These are phyloP conservation scores for Agelastica alni DNA, from an alignment of 2,888 invertebrate genomes.

Conservation along the genomic window DNA sequence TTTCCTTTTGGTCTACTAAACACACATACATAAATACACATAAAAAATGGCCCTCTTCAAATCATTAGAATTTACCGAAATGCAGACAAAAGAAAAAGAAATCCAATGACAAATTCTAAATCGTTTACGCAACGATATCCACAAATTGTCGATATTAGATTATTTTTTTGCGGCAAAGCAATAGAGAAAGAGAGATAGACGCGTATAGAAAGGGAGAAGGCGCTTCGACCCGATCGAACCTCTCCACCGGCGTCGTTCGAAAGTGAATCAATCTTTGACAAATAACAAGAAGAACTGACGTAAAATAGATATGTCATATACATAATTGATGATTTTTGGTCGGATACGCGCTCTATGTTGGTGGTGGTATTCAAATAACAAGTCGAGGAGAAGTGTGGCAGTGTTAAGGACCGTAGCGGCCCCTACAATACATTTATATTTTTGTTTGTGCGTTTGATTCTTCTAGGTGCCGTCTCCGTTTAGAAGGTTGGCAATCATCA, in stretches of 20 bases:
- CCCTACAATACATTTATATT: too few relatives aligned
- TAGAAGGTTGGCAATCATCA: too few relatives aligned
- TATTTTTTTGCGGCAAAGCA: neutral
- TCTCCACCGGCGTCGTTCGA: neutral
- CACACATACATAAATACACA: too few relatives aligned
- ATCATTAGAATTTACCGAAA: too few relatives aligned
- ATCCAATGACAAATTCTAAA: conserved; percentile 1
- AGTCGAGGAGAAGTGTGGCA: conserved; percentile 13
- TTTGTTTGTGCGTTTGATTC: too few relatives aligned
- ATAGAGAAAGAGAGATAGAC: too few relatives aligned
- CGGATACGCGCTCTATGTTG: conserved; percentile 19
- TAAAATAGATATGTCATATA: conserved; percentile 26
- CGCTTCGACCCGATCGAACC: neutral
- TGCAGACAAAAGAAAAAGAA: neutral
- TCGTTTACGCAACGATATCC: conserved; percentile 4
- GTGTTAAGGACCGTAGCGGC: neutral
- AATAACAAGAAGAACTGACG: conserved; percentile 25
- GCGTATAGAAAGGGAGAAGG: neutral
- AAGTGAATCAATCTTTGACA: conserved; percentile 26
- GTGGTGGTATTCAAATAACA: conserved; percentile 26
- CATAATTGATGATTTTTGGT: conserved; percentile 26
- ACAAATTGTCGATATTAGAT: conserved; percentile 2
- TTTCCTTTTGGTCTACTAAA: too few relatives aligned
- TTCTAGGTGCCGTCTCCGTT: too few relatives aligned
- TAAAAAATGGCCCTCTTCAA: too few relatives aligned